Base-by-base conservation (phyloP, 2,888 invertebrate species). In the Rhagonycha lutea region DNA sequence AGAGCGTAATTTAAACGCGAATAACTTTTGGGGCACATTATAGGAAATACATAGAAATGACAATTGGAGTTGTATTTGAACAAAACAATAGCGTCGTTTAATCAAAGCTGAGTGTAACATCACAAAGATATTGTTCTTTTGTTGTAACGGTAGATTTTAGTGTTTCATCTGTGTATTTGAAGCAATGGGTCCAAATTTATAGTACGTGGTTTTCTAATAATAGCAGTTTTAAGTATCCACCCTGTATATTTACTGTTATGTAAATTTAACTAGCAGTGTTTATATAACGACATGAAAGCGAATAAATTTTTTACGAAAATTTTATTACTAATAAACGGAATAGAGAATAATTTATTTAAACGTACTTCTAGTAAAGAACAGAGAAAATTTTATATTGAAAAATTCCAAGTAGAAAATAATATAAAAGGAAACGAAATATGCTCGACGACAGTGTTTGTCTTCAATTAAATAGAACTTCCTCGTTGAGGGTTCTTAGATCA, bases 401-500 rank as follows among this genome's bases (percentile, higher is more conserved):
- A 47, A 47, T 47, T 47, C 47, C 47, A 2, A 47, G n/a, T 47
- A n/a, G 47, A 47, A 47, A 47, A 47, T 47, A 47, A 47, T 47
- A n/a, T n/a, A 47, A 47, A 47, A 47, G 47, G 47, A 47, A 47
- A 47, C 47, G 47, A 71, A 71, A 71, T 29, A 62, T 71, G 29
- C 65, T 23, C 14, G 32, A 71, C 63, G 63, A 71, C 70, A 63
- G 63, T 71, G 70, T 71, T 71, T 32, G 14, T 71, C 63, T 62
- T 71, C 70, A 71, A 71, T 71, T 71, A 71, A 63, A 65, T 71
- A 32, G 63, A 32, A 71, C 32, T 71, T 71, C 24, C 70, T 65
- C 47, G 67, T 18, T 60, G 65, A 67, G 67, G 70, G 70, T 71
- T 65, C 18, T 65, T 26, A 71, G 65, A 72, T 65, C 65, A 65